These are phyloP conservation scores for Acanthoscelides obtectus DNA, from an alignment of 2,888 invertebrate species.

Conservation along the genomic window DNA sequence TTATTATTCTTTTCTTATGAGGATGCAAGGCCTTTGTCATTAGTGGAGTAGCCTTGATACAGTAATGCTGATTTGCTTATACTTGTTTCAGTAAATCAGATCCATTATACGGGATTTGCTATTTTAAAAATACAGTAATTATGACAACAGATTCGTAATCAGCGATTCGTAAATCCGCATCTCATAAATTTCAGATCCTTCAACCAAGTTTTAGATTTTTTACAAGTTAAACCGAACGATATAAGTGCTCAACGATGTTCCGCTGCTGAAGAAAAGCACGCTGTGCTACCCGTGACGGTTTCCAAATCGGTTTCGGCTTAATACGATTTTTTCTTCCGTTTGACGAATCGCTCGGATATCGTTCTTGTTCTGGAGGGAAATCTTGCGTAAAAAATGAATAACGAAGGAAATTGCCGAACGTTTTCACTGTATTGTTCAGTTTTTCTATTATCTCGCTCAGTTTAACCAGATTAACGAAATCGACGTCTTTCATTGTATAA, in stretches of 20 bases:
- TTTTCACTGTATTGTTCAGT: not conserved
- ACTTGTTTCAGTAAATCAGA: too few relatives aligned
- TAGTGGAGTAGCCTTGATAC: too few relatives aligned
- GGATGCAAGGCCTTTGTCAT: not conserved
- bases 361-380: not conserved
- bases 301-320: not conserved
- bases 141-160: too few relatives aligned
- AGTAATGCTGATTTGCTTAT: too few relatives aligned
- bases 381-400: not conserved
- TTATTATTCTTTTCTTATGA: not conserved
- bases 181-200: too few relatives aligned
- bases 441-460: not conserved
- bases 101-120: too few relatives aligned
- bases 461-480: not conserved
- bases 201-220: too few relatives aligned
- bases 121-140: too few relatives aligned
- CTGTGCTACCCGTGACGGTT: not conserved
- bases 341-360: not conserved
- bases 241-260: not conserved
- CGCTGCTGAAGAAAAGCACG: not conserved
- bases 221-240: too few relatives aligned
- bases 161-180: too few relatives aligned
- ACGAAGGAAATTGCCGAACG: not conserved
- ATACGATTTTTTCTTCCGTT: not conserved
- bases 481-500: not conserved